Conservation (phyloP, 2,797 vertebrate species). For the Chromis chromis region DNA sequence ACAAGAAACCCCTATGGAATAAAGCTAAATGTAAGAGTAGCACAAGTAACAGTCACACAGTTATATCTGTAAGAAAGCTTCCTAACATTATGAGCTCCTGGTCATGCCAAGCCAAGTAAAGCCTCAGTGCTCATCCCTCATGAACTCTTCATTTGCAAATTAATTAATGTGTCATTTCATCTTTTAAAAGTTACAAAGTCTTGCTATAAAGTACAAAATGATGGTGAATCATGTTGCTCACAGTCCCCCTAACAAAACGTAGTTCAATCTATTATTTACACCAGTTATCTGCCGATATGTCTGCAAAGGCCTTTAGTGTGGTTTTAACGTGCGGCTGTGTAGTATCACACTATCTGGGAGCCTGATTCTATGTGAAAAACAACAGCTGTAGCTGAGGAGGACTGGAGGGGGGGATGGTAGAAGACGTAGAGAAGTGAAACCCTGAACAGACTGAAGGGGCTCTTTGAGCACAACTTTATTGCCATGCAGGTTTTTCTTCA, state of each 20-base stretch:
- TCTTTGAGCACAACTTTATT: constrained; percentile 26
- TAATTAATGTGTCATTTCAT: neutral
- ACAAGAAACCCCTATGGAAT: neutral
- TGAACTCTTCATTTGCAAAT: neutral
- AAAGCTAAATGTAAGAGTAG: neutral
- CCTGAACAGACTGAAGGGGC: constrained; percentile 8
- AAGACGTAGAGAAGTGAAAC: constrained; percentile 19
- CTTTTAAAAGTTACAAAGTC: neutral
- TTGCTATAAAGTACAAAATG: constrained; percentile 2
- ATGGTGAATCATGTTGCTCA: neutral
- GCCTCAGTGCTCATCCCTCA: neutral
- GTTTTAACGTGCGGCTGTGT: neutral
- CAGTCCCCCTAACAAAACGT: too few relatives aligned
- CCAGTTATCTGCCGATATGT: neutral
- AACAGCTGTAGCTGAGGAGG: constrained; percentile 73
- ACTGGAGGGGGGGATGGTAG: constrained; percentile 26
- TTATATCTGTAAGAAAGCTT: neutral
- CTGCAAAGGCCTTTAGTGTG: neutral
- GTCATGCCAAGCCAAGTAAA: constrained; percentile 1
- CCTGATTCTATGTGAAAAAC: constrained; percentile 68
- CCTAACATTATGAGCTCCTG: neutral
- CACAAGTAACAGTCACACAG: neutral
- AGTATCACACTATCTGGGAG: constrained; percentile 27
- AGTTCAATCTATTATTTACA: neutral
- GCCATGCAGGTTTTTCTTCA: neutral